These are phyloP conservation scores for Drosophila nannoptera DNA, from an alignment of 1,140 invertebrate genomes.

Conservation along the genomic window DNA sequence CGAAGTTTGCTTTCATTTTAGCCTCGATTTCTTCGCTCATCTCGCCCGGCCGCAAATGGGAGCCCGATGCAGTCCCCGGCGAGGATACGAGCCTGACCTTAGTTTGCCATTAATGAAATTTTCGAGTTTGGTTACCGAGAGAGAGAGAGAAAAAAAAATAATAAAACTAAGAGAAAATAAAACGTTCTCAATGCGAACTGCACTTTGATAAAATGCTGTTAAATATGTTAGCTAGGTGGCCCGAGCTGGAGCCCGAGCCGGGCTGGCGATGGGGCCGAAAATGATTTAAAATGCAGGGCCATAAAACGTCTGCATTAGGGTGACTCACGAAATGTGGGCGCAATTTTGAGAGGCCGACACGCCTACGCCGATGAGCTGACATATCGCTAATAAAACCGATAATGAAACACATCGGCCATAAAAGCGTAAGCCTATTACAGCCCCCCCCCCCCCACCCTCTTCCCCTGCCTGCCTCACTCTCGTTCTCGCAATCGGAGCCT, in stretches of 20 bases:
- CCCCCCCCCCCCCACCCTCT: too few relatives aligned
- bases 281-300: slow-evolving; percentile 12
- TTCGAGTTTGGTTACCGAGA: slow-evolving; percentile 14
- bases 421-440: too few relatives aligned
- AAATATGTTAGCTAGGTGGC: slow-evolving; percentile 1
- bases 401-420: too few relatives aligned
- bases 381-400: too few relatives aligned
- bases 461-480: too few relatives aligned
- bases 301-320: slow-evolving; percentile 6
- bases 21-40: slow-evolving; percentile 30
- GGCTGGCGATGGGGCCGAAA: neutral
- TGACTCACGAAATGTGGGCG: neutral
- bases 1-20: slow-evolving; percentile 35
- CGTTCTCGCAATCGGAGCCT: too few relatives aligned
- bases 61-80: neutral
- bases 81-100: neutral
- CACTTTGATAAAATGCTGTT: slow-evolving; percentile 15
- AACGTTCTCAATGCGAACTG: neutral
- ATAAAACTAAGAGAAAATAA: neutral
- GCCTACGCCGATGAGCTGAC: neutral
- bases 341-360: neutral
- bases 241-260: neutral
- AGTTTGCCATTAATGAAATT: slow-evolving; percentile 29
- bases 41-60: neutral
- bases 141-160: neutral